Evolutionary conservation across 2,888 invertebrate species (phyloP), one percentile per base, ranked within the genome.

Genomic region (Parnassius orleans): DNA sequence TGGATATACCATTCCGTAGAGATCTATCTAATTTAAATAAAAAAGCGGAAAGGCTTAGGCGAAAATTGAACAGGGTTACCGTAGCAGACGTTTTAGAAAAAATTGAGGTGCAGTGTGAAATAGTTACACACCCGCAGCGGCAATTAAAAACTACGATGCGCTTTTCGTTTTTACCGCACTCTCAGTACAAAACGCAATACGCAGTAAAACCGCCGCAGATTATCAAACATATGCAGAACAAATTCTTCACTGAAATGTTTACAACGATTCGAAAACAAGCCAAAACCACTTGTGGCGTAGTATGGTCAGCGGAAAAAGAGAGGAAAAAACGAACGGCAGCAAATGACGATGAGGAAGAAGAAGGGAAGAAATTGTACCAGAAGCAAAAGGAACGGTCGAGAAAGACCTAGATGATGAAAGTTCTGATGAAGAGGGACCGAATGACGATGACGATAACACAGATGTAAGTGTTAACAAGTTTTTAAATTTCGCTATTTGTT

Each of bases 1-100:
- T 99, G 97, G 98, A 98, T 76, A 95, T 98, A 69, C 98, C 98
- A 0, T 96, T 99, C 68, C 85, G 90, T 15, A 72, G 82, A 1
- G 73, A 92, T 41, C 71, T 93, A 0, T 73, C 85, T 0, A 80
- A 92, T 72, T 69, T 88, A 19, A 87, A 87, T 7, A 88, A 86
- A 62, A 93, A 93, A 72, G 95, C 97, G 0, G 95, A 96, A 65
- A 93, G 92, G 64, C 81, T 98, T 12, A 92, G 95, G 62, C 93
- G 94, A 58, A 94, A 93, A 72, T 88, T 99, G 46, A 97, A 95
- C 55, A 93, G 94, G 70, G 96, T 98, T 0, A 94, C 95, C 0
- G 88, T 99, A 3, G 92, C 94, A 0, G 95, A 98, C 84, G 94
- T 98, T 10, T 81, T 98, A 59, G 94, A 96, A 80, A 94, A 93